Evolutionary conservation across 2,113 vertebrate species (phyloP).

Genomic region (Proteles cristata): DNA sequence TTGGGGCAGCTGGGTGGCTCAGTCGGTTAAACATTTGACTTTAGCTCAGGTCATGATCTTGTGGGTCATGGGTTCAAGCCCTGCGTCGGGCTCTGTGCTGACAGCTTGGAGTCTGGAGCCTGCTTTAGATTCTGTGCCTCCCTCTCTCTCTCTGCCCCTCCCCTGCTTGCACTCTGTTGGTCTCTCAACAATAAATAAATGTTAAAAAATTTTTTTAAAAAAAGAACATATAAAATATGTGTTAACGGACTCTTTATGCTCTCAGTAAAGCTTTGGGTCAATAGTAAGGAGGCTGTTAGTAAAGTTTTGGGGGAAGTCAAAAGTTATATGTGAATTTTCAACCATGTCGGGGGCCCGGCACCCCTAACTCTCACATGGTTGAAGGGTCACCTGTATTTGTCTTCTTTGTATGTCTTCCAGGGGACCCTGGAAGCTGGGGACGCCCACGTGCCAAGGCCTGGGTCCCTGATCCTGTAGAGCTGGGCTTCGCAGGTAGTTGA

Average conservation of each 20-base stretch:
- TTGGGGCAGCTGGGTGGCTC: no score
- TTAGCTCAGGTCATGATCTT: no score
- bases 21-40: no score
- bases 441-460: fast-evolving
- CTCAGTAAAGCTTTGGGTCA: neutral
- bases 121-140: no score
- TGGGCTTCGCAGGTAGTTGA: fast-evolving
- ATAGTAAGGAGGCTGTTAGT: neutral
- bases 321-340: neutral
- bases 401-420: neutral
- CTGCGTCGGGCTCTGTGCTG: no score
- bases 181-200: no score
- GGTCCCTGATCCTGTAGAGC: neutral
- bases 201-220: neutral
- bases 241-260: no score
- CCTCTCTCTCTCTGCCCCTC: no score
- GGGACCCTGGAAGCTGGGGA: neutral
- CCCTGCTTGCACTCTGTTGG: no score
- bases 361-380: neutral
- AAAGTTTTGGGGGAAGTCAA: neutral
- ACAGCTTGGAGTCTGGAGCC: no score
- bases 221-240: neutral
- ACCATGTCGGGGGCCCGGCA: neutral
- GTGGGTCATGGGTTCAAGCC: no score
- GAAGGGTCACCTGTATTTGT: neutral